Evolutionary conservation across 2,797 vertebrate species (phyloP).

Genomic region (Craterocephalus amniculus): DNA sequence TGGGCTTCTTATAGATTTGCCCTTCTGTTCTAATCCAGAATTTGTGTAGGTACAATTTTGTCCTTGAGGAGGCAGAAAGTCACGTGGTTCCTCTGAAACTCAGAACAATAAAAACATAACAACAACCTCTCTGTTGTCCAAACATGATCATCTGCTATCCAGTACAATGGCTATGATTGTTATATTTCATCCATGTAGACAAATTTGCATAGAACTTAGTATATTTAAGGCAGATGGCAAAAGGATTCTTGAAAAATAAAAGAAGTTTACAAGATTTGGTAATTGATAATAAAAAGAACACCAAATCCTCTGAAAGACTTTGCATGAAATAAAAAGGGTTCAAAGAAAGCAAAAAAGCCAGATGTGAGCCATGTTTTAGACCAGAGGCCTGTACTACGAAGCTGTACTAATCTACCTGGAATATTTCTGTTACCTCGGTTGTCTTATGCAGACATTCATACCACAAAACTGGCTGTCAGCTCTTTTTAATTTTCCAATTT

Average conservation of each 20-base stretch:
- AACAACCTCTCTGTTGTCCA: constrained; percentile 10
- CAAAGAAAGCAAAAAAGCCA: neutral
- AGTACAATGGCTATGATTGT: constrained; percentile 37
- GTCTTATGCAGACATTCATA: no score
- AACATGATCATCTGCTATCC: constrained; percentile 16
- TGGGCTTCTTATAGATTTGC: neutral
- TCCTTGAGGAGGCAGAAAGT: neutral
- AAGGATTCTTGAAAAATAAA: constrained; percentile 11
- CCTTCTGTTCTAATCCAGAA: constrained; percentile 19
- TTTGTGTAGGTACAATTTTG: constrained; percentile 6
- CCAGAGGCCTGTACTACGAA: no score
- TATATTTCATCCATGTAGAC: constrained; percentile 12
- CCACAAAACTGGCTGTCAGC: no score
- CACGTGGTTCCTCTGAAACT: constrained; percentile 16
- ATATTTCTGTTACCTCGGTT: no score
- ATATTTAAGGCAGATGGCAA: constrained; percentile 2
- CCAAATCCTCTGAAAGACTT: constrained; percentile 14
- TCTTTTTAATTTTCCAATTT: no score
- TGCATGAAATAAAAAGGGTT: neutral
- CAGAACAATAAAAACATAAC: constrained; percentile 21
- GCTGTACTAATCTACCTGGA: no score
- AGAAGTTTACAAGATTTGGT: neutral
- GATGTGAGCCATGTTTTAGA: neutral
- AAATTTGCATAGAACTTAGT: constrained; percentile 16
- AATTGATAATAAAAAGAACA: neutral